Evolutionary conservation across 2,113 vertebrate genomes (phyloP), one percentile per base, ranked within the genome.

Genomic region (Mystacornis crossleyi): DNA sequence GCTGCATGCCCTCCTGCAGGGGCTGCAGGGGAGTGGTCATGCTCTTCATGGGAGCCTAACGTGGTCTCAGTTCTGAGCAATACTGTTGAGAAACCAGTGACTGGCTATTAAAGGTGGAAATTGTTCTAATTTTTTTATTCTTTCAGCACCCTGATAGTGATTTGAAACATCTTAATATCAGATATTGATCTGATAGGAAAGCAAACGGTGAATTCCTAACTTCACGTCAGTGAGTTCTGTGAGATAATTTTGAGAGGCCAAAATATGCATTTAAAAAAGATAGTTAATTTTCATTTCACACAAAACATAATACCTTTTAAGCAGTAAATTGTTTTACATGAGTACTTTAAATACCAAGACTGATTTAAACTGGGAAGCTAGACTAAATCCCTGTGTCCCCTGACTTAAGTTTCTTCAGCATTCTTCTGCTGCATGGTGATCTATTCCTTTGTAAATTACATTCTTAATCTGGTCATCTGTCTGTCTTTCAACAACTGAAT

Each of bases 11-110:
- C 17, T 54, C 17, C 15, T 29, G 57, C 20, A 31, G 5, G 5
- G 66, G 5, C 58, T 26, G 23, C 13, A 7, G 48, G 18, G 34
- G 29, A 61, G 12, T 1, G 7, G 11, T 40, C 1, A 0, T 8
- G 9, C 11, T 60, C 33, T 66, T 31, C 28, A 5, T 13, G 19
- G 38, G 24, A 66, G n/a, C 18, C 10, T 25, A 2, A 16, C 0
- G 0, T 34, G 8, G 33, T 70, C 31, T 80, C 12, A 5, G 7
- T 62, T 83, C 43, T 64, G 28, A 82, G 53, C 57, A 85, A 31
- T 31, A 5, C 26, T 53, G 1, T 8, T 55, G 40, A n/a, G 21
- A 69, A 87, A 33, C 24, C 45, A 40, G 15, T 19, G 72, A 24
- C 28, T 62, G 9, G 2, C 21, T 77, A 36, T 65, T 65, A 43